These are phyloP conservation scores for Linnaemya tessellans DNA, from an alignment of 2,888 invertebrate species.

Conservation along the genomic window DNA sequence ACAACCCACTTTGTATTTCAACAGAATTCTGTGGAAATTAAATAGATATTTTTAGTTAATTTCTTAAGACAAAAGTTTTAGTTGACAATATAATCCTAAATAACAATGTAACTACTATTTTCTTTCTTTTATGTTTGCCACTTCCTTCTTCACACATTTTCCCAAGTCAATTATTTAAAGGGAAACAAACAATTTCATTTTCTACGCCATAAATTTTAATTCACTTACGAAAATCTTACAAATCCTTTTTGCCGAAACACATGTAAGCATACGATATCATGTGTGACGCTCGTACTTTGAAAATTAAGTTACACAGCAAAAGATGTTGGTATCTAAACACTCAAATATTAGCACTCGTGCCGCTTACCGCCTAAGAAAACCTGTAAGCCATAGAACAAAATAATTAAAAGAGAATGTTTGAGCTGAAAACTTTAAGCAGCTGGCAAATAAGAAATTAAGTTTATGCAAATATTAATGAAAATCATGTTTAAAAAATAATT, in stretches of 20 bases:
- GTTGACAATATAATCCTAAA: not conserved
- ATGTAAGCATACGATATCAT: not conserved
- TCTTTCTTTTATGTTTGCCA: not conserved
- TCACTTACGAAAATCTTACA: slow-evolving; percentile 32
- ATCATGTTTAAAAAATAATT: not conserved
- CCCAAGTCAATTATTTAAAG: slow-evolving; percentile 1
- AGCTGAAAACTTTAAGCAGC: not conserved
- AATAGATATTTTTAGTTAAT: not conserved
- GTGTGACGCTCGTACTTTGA: slow-evolving; percentile 3
- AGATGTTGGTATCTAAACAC: not conserved
- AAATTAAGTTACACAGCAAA: slow-evolving; percentile 29
- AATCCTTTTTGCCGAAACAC: slow-evolving; percentile 16
- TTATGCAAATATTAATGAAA: not conserved
- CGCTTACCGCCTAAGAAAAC: not conserved
- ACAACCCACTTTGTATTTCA: too few species aligned
- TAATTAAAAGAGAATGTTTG: not conserved
- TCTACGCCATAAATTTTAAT: slow-evolving; percentile 39
- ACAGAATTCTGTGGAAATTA: not conserved
- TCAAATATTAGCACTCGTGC: not conserved
- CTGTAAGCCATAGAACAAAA: not conserved
- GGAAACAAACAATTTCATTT: slow-evolving; percentile 26
- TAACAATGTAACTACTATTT: not conserved
- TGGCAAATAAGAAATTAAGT: not conserved
- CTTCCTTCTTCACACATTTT: not conserved
- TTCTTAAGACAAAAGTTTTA: not conserved